Base-by-base conservation (phyloP, 2,113 vertebrate species). In the Percina caprodes region DNA sequence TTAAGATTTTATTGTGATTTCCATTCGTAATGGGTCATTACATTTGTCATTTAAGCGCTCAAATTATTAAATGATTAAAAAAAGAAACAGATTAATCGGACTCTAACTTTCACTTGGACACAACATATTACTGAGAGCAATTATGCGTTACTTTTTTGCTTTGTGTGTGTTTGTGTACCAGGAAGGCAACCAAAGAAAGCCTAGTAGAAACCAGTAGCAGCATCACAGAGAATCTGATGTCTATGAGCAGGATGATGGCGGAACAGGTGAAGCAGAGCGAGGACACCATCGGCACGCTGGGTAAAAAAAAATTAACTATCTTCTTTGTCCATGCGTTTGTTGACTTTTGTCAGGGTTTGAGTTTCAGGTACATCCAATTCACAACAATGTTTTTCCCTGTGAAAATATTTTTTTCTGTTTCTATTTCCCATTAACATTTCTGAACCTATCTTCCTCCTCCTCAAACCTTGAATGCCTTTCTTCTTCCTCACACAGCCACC, bases 211-310 rank as follows among this genome's bases (percentile, higher is more conserved):
- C 95, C 0, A 96, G 96, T 26, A 96, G 97, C 75, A 90, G 91
- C 92, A 98, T 99, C 93, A 99, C 98, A 0, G 98, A 98, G 93
- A 97, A 90, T 58, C 94, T 99, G 90, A 98, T 98, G 97, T 95
- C 96, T 7, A 95, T 99, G 92, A 98, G 97, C 91, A 95, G 97
- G 82, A 96, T 98, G 97, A 99, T 99, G 98, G 92, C 97, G 1
- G 96, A 98, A 86, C 97, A 98, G 85, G 98, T 99, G 48, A 95
- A 96, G 86, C 97, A 98, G 93, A 99, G 96, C 0, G 96, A 98
- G 85, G 97, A 98, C 85, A 94, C 95, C 0, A 95, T 98, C 85
- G 94, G 96, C 42, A 95, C 94, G 0, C 91, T 99, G 85, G 97
- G 98, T 99, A 86, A 89, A 39, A 26, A 52, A 33, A 46, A 33